Conservation (phyloP, 2,113 vertebrate genomes). For the Mirza zaza region DNA sequence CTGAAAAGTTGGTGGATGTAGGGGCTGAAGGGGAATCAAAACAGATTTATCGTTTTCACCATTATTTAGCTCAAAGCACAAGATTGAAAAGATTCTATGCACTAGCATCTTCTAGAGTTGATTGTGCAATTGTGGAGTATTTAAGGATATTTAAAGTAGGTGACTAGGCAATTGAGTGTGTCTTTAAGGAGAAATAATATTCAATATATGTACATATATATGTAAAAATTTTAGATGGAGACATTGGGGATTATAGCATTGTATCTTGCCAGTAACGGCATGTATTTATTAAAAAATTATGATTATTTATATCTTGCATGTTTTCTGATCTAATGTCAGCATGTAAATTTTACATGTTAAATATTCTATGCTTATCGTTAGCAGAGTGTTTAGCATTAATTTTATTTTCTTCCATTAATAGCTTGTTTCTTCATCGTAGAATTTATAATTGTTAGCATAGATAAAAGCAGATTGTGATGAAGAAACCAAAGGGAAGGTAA, state of each 20-base stretch:
- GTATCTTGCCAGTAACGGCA: conserved; percentile 33
- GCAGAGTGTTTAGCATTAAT: conserved; percentile 21
- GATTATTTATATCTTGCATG: conserved; percentile 17
- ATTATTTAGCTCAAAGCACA: conserved; percentile 37
- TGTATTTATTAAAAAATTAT: conserved; percentile 49
- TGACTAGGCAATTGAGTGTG: neutral
- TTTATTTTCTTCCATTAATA: conserved; percentile 40
- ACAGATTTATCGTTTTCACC: conserved; percentile 23
- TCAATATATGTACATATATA: neutral
- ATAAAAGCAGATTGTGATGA: conserved; percentile 42
- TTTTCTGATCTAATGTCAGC: conserved; percentile 51
- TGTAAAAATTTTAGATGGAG: neutral
- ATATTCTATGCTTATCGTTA: conserved; percentile 44
- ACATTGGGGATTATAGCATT: conserved; percentile 1
- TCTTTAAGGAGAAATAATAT: conserved; percentile 46
- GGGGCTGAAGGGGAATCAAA: conserved; percentile 23
- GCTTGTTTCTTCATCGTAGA: neutral
- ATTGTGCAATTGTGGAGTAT: neutral
- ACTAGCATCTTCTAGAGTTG: neutral
- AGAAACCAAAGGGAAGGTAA: conserved; percentile 57
- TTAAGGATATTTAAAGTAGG: neutral
- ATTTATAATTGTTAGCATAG: conserved; percentile 47
- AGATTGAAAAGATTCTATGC: conserved; percentile 7
- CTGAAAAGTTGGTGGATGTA: conserved; percentile 53
- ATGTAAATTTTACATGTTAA: conserved; percentile 33